Evolutionary conservation across 92 coral and sea anemone species (phyloP).

Genomic region (Epizoanthus illoricatus): DNA sequence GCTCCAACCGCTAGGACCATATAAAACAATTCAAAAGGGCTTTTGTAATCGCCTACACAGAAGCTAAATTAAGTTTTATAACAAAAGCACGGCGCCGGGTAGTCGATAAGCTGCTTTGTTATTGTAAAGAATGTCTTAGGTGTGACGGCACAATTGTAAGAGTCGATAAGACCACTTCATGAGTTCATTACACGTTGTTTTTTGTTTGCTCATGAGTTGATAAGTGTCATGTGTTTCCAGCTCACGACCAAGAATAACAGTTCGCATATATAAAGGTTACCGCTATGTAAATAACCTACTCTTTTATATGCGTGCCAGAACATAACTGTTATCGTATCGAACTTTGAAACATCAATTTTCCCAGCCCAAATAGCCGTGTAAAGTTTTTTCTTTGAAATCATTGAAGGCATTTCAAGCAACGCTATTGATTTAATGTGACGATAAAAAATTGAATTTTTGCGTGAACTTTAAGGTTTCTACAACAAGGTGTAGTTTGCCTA

Average conservation of each 20-base stretch:
- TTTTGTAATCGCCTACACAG: constrained; percentile 37
- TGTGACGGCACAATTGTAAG: constrained; percentile 11
- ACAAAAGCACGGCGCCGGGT: constrained; percentile 39
- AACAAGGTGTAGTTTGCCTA: constrained; percentile 18
- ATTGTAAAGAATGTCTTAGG: constrained; percentile 34
- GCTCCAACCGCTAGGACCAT: constrained; percentile 39
- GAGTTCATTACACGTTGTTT: constrained; percentile 14
- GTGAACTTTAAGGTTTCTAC: constrained; percentile 18
- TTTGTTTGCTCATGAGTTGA: constrained; percentile 9
- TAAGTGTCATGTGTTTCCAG: constrained; percentile 6
- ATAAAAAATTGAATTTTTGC: not conserved
- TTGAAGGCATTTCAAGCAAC: constrained; percentile 17
- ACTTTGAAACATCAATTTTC: constrained; percentile 13
- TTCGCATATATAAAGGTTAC: constrained; percentile 6
- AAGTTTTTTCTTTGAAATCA: not conserved
- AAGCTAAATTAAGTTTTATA: constrained; percentile 28
- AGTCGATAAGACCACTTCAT: not conserved
- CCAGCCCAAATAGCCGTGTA: not conserved
- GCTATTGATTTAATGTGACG: not conserved
- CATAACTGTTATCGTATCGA: constrained; percentile 11
- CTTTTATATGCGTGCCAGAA: constrained; percentile 1
- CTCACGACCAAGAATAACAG: not conserved
- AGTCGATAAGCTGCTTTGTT: constrained; percentile 11
- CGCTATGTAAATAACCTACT: constrained; percentile 10
- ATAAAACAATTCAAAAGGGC: constrained; percentile 41